A percentile compares a stretch with the other conserved stretches of the same genome.
These are phyloP conservation scores for Chaetorhynchus papuensis DNA, from an alignment of 2,113 vertebrate species.

Conservation along the genomic window DNA sequence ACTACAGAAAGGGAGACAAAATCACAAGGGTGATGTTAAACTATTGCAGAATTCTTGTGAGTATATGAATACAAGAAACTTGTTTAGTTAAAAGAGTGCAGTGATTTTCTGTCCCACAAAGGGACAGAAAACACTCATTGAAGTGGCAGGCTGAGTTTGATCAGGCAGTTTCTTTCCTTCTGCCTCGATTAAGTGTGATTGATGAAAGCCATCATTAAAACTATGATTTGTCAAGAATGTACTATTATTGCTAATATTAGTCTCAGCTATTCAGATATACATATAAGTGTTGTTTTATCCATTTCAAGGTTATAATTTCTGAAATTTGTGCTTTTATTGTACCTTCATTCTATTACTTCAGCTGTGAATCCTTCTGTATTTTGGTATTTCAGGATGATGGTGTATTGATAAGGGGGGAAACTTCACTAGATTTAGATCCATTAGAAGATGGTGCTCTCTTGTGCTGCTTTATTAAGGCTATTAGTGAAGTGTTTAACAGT, in stretches of 20 bases:
- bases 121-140: slow-evolving; percentile 58
- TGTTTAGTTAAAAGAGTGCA: slow-evolving; percentile 66
- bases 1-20: not conserved
- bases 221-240: slow-evolving; percentile 65
- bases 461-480: not conserved
- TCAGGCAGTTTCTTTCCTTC: slow-evolving; percentile 59
- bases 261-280: not conserved
- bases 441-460: not conserved
- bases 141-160: slow-evolving; percentile 62
- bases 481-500: not conserved
- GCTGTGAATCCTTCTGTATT: not conserved
- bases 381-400: not conserved
- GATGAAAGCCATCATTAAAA: slow-evolving; percentile 63
- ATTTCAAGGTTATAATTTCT: not conserved
- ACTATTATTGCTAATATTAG: not conserved
- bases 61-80: not conserved
- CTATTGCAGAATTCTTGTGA: not conserved
- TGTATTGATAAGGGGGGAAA: not conserved
- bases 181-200: slow-evolving; percentile 69
- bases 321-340: not conserved
- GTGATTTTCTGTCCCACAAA: slow-evolving; percentile 77
- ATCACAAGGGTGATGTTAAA: not conserved
- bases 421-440: not conserved
- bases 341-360: not conserved
- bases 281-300: not conserved